Conservation (phyloP, 2,797 vertebrate genomes). For the Alectoris magna region DNA sequence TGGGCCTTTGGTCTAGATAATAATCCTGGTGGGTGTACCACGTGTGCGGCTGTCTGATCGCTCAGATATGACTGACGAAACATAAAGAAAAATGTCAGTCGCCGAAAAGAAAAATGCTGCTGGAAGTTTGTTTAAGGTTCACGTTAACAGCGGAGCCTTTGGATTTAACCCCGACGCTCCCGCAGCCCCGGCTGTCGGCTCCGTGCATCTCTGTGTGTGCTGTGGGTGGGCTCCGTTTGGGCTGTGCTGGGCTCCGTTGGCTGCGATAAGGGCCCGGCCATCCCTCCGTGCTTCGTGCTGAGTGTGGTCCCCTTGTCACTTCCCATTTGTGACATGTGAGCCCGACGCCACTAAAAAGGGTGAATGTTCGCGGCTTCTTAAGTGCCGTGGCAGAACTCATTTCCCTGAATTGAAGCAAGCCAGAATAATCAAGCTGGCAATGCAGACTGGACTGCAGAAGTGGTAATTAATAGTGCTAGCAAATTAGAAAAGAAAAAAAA, state of each 20-base stretch:
- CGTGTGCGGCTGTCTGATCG: constrained; percentile 93
- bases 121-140: constrained; percentile 93
- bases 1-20: constrained; percentile 94
- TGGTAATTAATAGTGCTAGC: constrained; percentile 46
- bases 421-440: constrained; percentile 36
- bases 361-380: constrained; percentile 3
- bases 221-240: constrained; percentile 1
- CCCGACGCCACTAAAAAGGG: not conserved
- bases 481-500: not conserved
- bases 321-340: not conserved
- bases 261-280: not conserved
- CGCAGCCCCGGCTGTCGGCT: constrained; percentile 33
- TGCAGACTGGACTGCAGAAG: not conserved
- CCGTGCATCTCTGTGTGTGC: not conserved
- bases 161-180: constrained; percentile 76
- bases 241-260: constrained; percentile 18
- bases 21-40: constrained; percentile 88
- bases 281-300: constrained; percentile 19
- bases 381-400: constrained; percentile 43
- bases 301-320: constrained; percentile 12
- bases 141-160: constrained; percentile 68
- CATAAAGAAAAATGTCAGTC: constrained; percentile 93
- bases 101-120: constrained; percentile 87
- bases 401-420: not conserved
- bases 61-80: constrained; percentile 90